phyloP scores from a whole-genome alignment of 2,888 invertebrate species.

The Apotomis betuletana region DNA sequence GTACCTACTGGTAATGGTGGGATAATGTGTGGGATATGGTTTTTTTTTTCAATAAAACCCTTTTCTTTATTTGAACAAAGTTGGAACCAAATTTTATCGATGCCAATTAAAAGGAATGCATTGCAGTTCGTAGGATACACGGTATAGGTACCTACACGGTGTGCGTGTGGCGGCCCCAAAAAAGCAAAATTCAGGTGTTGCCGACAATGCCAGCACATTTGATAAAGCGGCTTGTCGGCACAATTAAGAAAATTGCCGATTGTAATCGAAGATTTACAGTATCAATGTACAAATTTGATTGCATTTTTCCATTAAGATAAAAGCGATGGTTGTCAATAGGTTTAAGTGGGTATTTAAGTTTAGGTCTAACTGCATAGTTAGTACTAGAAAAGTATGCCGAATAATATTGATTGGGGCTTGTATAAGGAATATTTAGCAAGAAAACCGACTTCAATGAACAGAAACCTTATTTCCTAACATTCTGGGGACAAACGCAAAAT shows the following conservation, averaged over 20 bases:
- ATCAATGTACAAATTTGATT: neutral
- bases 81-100: neutral
- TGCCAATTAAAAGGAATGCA: constrained; percentile 32
- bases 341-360: too few relatives aligned
- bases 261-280: constrained; percentile 15
- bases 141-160: constrained; percentile 26
- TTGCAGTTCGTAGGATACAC: constrained; percentile 21
- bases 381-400: too few relatives aligned
- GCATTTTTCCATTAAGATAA: neutral
- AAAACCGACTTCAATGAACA: too few relatives aligned
- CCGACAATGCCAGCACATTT: constrained; percentile 33
- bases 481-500: too few relatives aligned
- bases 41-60: too few relatives aligned
- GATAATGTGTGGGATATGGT: too few relatives aligned
- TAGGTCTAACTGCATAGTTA: too few relatives aligned
- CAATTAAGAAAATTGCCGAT: constrained; percentile 20
- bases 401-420: too few relatives aligned
- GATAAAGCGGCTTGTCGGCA: constrained; percentile 28
- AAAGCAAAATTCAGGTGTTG: constrained; percentile 23
- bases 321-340: too few relatives aligned
- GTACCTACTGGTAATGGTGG: too few relatives aligned
- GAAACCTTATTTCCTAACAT: too few relatives aligned
- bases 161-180: constrained; percentile 35
- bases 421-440: too few relatives aligned
- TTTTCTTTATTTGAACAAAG: neutral